phyloP scores from a whole-genome alignment of 2,113 vertebrate species.

The Oncorhynchus mykiss region DNA sequence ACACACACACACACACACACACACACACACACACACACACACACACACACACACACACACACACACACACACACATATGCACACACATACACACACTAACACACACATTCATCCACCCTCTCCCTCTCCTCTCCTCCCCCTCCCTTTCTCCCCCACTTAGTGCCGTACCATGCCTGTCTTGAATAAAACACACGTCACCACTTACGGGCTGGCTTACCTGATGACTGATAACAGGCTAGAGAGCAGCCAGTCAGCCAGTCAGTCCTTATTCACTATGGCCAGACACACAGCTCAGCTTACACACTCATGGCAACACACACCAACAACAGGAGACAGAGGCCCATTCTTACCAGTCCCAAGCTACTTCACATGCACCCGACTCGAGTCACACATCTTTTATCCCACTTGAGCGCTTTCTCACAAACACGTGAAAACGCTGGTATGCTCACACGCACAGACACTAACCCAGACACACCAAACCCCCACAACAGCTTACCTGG shows the following conservation, averaged over 20 bases:
- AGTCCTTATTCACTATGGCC: neutral
- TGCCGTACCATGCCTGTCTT: slow-evolving; percentile 10
- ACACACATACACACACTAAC: slow-evolving; percentile 10
- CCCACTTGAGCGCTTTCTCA: neutral
- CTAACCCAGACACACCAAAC: neutral
- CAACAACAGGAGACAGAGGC: neutral
- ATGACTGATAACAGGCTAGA: slow-evolving; percentile 32
- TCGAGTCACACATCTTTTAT: neutral
- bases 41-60: slow-evolving; percentile 14
- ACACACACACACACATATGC: slow-evolving; percentile 8
- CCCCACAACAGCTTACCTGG: slow-evolving; percentile 84
- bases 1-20: neutral
- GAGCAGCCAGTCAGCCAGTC: neutral
- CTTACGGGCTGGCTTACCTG: slow-evolving; percentile 52
- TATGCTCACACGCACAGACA: slow-evolving; percentile 6
- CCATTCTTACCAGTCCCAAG: neutral
- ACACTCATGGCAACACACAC: neutral
- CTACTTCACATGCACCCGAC: neutral
- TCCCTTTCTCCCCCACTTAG: neutral
- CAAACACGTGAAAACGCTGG: neutral
- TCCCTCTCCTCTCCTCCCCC: neutral
- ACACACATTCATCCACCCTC: neutral
- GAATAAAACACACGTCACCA: slow-evolving; percentile 45
- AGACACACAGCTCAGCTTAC: neutral
- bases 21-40: no score